Conservation (phyloP, 2,888 invertebrate species). For the Cenopis cana region DNA sequence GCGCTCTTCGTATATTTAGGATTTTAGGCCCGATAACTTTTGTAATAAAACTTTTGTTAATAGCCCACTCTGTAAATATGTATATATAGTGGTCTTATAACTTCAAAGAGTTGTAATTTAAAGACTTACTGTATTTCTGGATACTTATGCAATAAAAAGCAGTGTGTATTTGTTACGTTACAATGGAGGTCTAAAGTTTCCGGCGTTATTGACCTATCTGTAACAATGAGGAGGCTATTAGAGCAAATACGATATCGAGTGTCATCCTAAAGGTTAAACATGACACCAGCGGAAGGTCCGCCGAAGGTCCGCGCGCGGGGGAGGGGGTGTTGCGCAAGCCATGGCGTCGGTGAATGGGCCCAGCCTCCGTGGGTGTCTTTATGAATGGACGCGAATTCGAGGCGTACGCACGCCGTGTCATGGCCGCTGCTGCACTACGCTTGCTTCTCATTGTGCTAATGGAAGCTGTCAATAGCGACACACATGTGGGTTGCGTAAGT, state of each 20-base stretch:
- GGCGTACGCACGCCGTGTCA: slow-evolving; percentile 81
- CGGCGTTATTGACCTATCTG: slow-evolving; percentile 32
- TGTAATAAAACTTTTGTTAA: slow-evolving; percentile 47
- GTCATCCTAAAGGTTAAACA: slow-evolving; percentile 42
- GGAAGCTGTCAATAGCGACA: slow-evolving; percentile 69
- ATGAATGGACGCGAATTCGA: slow-evolving; percentile 83
- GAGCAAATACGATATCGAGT: slow-evolving; percentile 46
- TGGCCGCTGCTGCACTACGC: slow-evolving; percentile 62
- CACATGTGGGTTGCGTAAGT: slow-evolving; percentile 50
- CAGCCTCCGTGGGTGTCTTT: slow-evolving; percentile 76
- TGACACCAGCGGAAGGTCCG: slow-evolving; percentile 62
- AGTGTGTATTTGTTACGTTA: slow-evolving; percentile 19
- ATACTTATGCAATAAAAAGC: not conserved
- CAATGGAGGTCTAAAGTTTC: slow-evolving; percentile 21
- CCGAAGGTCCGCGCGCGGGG: slow-evolving; percentile 62
- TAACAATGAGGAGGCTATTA: slow-evolving; percentile 40
- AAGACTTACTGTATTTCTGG: not conserved
- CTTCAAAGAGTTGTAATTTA: not conserved
- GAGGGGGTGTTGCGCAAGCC: slow-evolving; percentile 73
- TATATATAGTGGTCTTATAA: not conserved
- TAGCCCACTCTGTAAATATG: slow-evolving; percentile 46
- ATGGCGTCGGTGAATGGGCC: slow-evolving; percentile 79
- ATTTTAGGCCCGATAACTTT: no score
- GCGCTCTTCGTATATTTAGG: slow-evolving; percentile 40
- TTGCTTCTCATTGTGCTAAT: slow-evolving; percentile 71